Conservation (phyloP, 2,113 vertebrate genomes). For the Coturnix japonica region DNA sequence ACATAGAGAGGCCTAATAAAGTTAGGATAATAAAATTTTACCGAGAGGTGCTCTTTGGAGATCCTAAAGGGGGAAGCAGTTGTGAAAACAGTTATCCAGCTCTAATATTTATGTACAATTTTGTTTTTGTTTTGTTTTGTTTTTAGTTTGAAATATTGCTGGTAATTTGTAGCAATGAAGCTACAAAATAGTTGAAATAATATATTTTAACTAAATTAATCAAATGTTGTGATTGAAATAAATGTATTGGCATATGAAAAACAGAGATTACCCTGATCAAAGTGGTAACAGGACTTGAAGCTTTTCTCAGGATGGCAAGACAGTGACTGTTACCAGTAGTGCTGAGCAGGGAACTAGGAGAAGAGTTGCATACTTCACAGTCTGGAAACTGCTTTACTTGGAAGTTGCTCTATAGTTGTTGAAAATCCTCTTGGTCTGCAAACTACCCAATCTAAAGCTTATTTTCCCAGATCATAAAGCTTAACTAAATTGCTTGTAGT, state of each 20-base stretch:
- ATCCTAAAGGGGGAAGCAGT: background rate
- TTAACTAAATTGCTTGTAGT: background rate
- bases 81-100: background rate
- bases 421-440: constrained; percentile 39
- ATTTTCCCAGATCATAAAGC: background rate
- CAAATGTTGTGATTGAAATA: background rate
- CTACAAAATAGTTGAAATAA: background rate
- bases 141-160: background rate
- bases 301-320: background rate
- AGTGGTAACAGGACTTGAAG: background rate
- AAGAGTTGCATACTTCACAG: background rate
- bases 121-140: background rate
- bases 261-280: constrained; percentile 16
- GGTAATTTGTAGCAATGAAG: constrained; percentile 18
- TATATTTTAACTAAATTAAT: background rate
- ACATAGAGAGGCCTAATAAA: background rate
- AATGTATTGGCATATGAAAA: background rate
- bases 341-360: background rate
- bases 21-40: background rate
- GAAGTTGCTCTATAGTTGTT: background rate
- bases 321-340: background rate
- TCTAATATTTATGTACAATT: constrained; percentile 27
- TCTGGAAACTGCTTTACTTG: background rate
- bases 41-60: background rate
- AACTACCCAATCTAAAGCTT: background rate